Evolutionary conservation across 2,797 vertebrate genomes (phyloP).

Genomic region (Thalassophryne amazonica): DNA sequence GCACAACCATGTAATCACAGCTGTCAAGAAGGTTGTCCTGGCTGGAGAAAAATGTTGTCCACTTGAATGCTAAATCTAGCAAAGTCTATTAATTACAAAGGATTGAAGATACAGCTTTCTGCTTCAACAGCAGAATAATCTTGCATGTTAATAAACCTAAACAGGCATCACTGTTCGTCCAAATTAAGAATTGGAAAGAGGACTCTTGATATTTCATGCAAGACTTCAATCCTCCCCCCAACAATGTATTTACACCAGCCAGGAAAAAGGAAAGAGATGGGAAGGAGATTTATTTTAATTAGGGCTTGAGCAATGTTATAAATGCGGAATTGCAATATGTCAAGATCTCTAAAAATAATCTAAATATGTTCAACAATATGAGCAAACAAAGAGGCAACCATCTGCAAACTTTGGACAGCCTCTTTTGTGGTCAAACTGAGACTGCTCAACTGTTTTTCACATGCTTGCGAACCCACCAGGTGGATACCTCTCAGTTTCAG

Average conservation of each 20-base stretch:
- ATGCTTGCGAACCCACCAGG: slow-evolving; percentile 54
- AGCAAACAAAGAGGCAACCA: slow-evolving; percentile 25
- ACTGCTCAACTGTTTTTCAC: slow-evolving; percentile 41
- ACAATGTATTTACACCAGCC: slow-evolving; percentile 3
- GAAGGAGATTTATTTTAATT: neutral
- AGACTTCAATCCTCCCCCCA: slow-evolving; percentile 29
- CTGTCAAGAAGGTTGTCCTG: slow-evolving; percentile 63
- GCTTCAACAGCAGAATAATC: slow-evolving; percentile 20
- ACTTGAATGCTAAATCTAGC: slow-evolving; percentile 50
- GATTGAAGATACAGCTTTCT: slow-evolving; percentile 33
- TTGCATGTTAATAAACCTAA: slow-evolving; percentile 28
- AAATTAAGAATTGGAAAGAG: slow-evolving; percentile 4
- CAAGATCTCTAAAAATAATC: slow-evolving; percentile 1
- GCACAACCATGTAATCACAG: slow-evolving; percentile 59
- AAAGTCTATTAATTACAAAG: slow-evolving; percentile 57
- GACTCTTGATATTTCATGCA: slow-evolving; percentile 20
- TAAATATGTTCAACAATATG: slow-evolving; percentile 16
- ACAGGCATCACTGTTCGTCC: slow-evolving; percentile 23
- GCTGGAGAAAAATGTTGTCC: slow-evolving; percentile 55
- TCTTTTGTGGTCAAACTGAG: slow-evolving; percentile 30
- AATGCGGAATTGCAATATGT: slow-evolving; percentile 1
- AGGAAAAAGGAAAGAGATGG: neutral
- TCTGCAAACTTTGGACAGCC: slow-evolving; percentile 32
- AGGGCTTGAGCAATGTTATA: slow-evolving; percentile 13
- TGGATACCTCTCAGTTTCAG: slow-evolving; percentile 56